Conservation (phyloP, 2,113 vertebrate species). For the Chelonoidis abingdonii region DNA sequence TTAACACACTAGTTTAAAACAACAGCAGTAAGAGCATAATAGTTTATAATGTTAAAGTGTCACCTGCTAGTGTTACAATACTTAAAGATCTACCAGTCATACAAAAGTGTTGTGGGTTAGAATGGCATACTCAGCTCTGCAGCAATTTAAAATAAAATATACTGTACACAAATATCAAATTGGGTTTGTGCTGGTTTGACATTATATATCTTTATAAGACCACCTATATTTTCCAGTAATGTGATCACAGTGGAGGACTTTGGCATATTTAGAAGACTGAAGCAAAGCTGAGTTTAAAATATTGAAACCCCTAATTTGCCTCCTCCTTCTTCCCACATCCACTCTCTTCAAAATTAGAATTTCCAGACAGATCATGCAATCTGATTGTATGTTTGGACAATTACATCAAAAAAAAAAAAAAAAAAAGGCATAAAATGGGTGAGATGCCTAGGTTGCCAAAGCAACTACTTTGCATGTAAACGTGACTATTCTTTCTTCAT, state of each 20-base stretch:
- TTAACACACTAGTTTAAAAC: conserved; percentile 28
- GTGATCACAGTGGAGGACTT: neutral
- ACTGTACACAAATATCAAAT: neutral
- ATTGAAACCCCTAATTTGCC: conserved; percentile 65
- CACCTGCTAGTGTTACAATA: neutral
- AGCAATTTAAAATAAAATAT: conserved; percentile 28
- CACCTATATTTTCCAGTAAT: neutral
- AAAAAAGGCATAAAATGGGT: conserved; percentile 27
- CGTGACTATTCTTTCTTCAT: conserved; percentile 42
- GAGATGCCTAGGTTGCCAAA: conserved; percentile 50
- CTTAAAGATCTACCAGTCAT: neutral
- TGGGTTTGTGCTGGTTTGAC: conserved; percentile 36
- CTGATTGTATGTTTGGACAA: conserved; percentile 68
- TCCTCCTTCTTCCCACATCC: conserved; percentile 61
- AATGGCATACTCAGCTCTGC: neutral
- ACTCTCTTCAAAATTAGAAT: conserved; percentile 65
- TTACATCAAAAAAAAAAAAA: conserved; percentile 21
- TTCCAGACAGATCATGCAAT: conserved; percentile 60
- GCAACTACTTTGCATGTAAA: conserved; percentile 42
- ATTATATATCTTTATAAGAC: conserved; percentile 30
- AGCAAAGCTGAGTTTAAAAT: conserved; percentile 56
- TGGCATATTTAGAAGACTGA: conserved; percentile 25
- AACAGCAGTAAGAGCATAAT: neutral
- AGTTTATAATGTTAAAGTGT: conserved; percentile 18
- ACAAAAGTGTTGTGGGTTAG: neutral